These are phyloP conservation scores for Porites lutea DNA, from an alignment of 64 coral and sea anemone genomes.

Conservation along the genomic window DNA sequence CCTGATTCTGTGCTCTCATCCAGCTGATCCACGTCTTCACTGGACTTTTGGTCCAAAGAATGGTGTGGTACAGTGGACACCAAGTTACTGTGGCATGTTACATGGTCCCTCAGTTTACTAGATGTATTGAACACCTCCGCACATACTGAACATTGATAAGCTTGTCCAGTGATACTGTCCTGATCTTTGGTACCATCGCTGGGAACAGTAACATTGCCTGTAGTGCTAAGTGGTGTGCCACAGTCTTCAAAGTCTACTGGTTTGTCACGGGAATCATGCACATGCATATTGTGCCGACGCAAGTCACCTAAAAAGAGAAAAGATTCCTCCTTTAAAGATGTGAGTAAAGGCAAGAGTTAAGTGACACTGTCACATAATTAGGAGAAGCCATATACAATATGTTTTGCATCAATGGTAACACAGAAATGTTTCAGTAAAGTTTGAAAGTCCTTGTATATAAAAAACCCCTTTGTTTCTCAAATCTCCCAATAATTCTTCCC, in stretches of 20 bases:
- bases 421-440: too few relatives aligned
- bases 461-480: too few relatives aligned
- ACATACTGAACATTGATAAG: background rate
- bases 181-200: background rate
- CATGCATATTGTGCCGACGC: slow-evolving; percentile 67
- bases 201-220: background rate
- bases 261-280: slow-evolving; percentile 69
- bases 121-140: background rate
- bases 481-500: too few relatives aligned
- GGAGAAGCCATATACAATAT: too few relatives aligned
- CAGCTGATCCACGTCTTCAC: background rate
- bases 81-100: background rate
- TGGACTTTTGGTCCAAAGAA: background rate
- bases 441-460: too few relatives aligned
- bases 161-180: background rate
- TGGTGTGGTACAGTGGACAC: background rate
- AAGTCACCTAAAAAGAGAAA: slow-evolving; percentile 68
- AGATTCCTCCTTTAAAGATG: too few relatives aligned
- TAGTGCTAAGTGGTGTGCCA: background rate
- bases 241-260: slow-evolving; percentile 43
- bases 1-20: slow-evolving; percentile 6
- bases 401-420: too few relatives aligned
- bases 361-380: too few relatives aligned
- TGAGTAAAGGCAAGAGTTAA: too few relatives aligned
- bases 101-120: background rate